phyloP scores from a whole-genome alignment of 2,113 vertebrate species.

The Pelusios castaneus region DNA sequence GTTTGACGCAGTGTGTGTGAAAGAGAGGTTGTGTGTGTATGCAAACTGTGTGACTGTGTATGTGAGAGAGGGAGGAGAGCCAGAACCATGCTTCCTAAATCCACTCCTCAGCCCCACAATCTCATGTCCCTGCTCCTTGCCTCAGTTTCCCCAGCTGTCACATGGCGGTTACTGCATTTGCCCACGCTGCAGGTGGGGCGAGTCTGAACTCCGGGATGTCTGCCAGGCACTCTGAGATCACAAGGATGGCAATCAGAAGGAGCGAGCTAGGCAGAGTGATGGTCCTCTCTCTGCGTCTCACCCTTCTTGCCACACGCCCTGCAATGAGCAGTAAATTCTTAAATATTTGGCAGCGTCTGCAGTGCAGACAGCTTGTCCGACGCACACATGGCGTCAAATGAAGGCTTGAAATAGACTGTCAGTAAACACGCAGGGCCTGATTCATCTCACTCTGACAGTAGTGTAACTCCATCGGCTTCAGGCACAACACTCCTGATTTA shows the following conservation, averaged over 20 bases:
- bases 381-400: not conserved
- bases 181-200: not conserved
- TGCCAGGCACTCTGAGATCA: not conserved
- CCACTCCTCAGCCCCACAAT: not conserved
- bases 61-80: not conserved
- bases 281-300: not conserved
- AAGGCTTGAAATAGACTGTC: not conserved
- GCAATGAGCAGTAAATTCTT: not conserved
- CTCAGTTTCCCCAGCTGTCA: not conserved
- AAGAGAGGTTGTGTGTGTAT: not conserved
- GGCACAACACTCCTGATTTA: not conserved
- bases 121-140: not conserved
- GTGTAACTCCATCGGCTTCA: not conserved
- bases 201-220: not conserved
- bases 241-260: not conserved
- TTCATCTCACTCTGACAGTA: not conserved
- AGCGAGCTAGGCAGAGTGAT: not conserved
- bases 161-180: not conserved
- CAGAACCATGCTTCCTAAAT: not conserved
- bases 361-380: not conserved
- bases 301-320: not conserved
- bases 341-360: not conserved
- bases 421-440: not conserved
- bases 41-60: not conserved
- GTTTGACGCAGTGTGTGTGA: not conserved